Evolutionary conservation across 2,113 vertebrate species (phyloP).

Genomic region (Actenoides lindsayi): DNA sequence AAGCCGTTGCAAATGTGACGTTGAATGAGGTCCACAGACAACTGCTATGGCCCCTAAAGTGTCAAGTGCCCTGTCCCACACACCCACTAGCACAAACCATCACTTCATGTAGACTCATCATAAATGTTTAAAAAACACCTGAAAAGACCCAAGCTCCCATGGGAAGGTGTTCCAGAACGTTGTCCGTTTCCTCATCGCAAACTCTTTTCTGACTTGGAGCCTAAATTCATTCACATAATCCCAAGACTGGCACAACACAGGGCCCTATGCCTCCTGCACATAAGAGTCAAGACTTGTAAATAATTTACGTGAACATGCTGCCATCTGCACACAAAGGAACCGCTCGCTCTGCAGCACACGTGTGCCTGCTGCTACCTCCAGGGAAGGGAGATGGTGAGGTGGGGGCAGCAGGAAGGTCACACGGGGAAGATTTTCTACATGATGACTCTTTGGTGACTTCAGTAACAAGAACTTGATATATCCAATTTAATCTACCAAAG

Average conservation of each 20-base stretch:
- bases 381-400: background rate
- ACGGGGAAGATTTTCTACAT: rapidly evolving
- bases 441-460: background rate
- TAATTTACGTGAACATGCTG: background rate
- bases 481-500: background rate
- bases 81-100: background rate
- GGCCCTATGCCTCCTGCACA: background rate
- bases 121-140: background rate
- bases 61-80: background rate
- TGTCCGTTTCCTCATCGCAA: background rate
- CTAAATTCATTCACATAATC: background rate
- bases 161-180: background rate
- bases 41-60: background rate
- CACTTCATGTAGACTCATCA: background rate
- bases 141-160: background rate
- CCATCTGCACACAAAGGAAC: background rate
- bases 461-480: background rate
- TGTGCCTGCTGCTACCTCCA: background rate
- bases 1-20: background rate
- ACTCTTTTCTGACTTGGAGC: background rate
- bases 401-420: background rate
- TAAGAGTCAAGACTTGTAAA: background rate
- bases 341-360: rapidly evolving
- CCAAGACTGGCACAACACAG: background rate
- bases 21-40: background rate